Conservation (phyloP, 2,113 vertebrate species). For the Ovis aries region ARS-UI_Ramb_v3.0 NC_056061.1:83118501-83119000, state of each 20-base stretch:
- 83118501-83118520: too few species aligned
- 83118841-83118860: neutral
- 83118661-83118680: neutral
- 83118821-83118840: neutral
- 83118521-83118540: neutral
- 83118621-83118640: fast-evolving
- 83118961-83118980: fast-evolving
- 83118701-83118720: neutral
- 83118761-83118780: neutral
- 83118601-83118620: fast-evolving
- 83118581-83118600: neutral
- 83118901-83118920: neutral
- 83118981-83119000: fast-evolving
- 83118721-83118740: neutral
- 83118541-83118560: neutral
- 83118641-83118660: fast-evolving
- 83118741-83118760: neutral
- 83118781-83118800: neutral
- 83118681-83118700: neutral
- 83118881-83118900: neutral
- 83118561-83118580: neutral
- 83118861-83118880: neutral
- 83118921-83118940: neutral
- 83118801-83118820: neutral
- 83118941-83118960: fast-evolving